Evolutionary conservation across 2,113 vertebrate species (phyloP), one percentile per base, ranked within the genome.

Genomic region (Barnardius zonarius): DNA sequence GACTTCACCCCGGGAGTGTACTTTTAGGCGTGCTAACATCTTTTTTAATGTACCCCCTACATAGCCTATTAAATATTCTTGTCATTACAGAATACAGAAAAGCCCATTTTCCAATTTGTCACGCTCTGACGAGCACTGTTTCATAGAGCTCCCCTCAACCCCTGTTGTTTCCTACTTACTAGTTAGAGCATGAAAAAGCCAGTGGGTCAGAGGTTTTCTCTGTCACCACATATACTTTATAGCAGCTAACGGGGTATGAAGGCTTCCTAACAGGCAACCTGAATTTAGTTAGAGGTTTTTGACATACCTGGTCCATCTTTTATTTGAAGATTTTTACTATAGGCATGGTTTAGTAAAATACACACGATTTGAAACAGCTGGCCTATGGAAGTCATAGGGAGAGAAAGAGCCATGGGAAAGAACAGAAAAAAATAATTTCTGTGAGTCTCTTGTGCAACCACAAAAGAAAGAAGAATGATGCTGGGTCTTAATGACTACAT

Each of bases 151-250:
- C 67, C 84, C 89, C 90, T 91, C 91, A 95, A 95, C 94, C 95
- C 96, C 95, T 93, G 94, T 93, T 97, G 95, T 96, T 97, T 96
- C 93, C 92, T 96, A 93, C 94, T 95, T 97, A 97, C 93, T 96
- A 95, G 93, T 96, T 96, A 94, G 91, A 96, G 96, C 93, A 96
- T 96, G 92, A 97, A 96, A 96, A 97, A 96, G 74, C 49, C 86
- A 66, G 31, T 92, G 93, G 95, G 96, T 96, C 96, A 96, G 88
- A 95, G 92, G 90, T 94, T 84, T 89, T 93, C 83, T 88, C 88
- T 96, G 86, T 81, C 80, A 82, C 94, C 92, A 68, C 41, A 0
- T 96, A 94, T 73, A 84, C 86, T 74, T 83, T 78, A 85, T 6
- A 88, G 77, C 37, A 52, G 62, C 52, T 96, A 95, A 93, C 52